Conservation (phyloP, 2,797 vertebrate genomes). For the Hoplostethus mediterraneus region DNA sequence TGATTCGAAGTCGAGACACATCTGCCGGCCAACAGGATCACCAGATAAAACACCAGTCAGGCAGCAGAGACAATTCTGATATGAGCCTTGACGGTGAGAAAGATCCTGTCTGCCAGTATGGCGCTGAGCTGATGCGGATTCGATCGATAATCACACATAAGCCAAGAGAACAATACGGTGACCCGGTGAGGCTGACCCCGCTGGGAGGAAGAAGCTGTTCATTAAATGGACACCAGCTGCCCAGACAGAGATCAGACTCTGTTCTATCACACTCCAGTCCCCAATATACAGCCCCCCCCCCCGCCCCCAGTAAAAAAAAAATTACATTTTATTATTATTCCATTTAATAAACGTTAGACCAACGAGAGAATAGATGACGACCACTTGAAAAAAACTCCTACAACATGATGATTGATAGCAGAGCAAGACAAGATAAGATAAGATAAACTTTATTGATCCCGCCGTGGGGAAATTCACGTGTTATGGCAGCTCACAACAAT, state of each 20-base stretch:
- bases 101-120: slow-evolving; percentile 16
- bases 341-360: too few species aligned
- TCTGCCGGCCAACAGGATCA: neutral
- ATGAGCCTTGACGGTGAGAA: slow-evolving; percentile 44
- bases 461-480: too few species aligned
- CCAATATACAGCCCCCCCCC: too few species aligned
- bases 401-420: too few species aligned
- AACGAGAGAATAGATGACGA: neutral
- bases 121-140: slow-evolving; percentile 29
- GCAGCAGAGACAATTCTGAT: slow-evolving; percentile 41
- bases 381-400: neutral
- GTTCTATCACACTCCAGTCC: slow-evolving; percentile 31
- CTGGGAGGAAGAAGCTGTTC: slow-evolving; percentile 65
- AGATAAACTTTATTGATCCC: too few species aligned
- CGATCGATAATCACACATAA: slow-evolving; percentile 59
- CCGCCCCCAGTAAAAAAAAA: slow-evolving; percentile 21
- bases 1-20: slow-evolving; percentile 23
- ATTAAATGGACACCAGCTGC: slow-evolving; percentile 73
- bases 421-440: too few species aligned
- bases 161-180: slow-evolving; percentile 30
- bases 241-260: slow-evolving; percentile 66
- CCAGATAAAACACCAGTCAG: slow-evolving; percentile 37
- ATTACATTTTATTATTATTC: slow-evolving; percentile 2
- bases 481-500: too few species aligned
- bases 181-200: slow-evolving; percentile 64